Evolutionary conservation across 2,113 vertebrate species (phyloP).

Genomic region (Cebus imitator): DNA sequence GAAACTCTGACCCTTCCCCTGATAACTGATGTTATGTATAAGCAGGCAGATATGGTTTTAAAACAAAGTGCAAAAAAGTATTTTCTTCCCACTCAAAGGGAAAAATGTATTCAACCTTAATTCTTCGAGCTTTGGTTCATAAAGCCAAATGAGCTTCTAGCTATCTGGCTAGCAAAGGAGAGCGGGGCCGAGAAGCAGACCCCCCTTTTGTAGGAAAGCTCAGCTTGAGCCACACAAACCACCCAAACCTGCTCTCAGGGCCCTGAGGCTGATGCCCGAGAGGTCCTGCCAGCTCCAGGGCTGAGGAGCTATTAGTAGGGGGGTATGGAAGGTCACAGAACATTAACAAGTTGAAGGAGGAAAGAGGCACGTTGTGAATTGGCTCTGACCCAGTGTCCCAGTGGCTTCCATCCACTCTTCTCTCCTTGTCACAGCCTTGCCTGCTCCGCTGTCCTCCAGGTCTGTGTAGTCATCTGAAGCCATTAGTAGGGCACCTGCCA

Average conservation of each 20-base stretch:
- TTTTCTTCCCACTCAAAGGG: not conserved
- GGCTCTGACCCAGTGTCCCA: constrained; percentile 36
- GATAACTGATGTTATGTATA: not conserved
- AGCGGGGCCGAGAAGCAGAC: fast-evolving
- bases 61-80: not conserved
- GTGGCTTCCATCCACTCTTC: constrained; percentile 36
- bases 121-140: not conserved
- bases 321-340: not conserved
- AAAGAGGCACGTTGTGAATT: not conserved
- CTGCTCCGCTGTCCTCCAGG: constrained; percentile 46
- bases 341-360: not conserved
- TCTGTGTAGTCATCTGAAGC: constrained; percentile 68
- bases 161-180: not conserved
- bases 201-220: not conserved
- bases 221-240: not conserved
- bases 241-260: not conserved
- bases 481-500: constrained; percentile 71
- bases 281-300: not conserved
- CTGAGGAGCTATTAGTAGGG: not conserved
- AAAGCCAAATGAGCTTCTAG: not conserved
- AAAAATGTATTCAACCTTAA: not conserved
- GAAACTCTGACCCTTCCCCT: not conserved
- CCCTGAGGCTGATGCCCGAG: not conserved
- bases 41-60: not conserved
- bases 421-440: constrained; percentile 68